Base-by-base conservation (phyloP, 2,888 invertebrate genomes). In the Idaea straminata region DNA sequence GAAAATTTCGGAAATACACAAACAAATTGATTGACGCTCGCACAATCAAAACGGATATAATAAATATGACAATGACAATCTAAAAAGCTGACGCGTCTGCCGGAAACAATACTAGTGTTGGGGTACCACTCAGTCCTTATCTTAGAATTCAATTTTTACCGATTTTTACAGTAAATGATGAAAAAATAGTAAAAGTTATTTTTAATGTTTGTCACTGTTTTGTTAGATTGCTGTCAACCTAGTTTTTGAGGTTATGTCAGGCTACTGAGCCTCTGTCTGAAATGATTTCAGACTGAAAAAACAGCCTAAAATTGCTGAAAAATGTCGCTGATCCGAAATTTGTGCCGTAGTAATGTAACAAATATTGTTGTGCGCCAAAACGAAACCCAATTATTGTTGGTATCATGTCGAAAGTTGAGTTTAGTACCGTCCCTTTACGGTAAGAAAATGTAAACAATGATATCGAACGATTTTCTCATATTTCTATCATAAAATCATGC, bases 401-500 rank as follows among this genome's bases (percentile, higher is more conserved):
- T 89, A 65, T 82, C 87, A 38, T 79, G 77, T 70, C 87, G 91
- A 73, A 89, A 89, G 73, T 70, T 92, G 63, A 91, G 88, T 74
- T 77, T 89, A 70, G 83, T 89, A 36, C 91, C 92, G 35, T 86
- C 89, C 10, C 57, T 91, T 34, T 92, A 91, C 67, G 91, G 92
- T 92, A 80, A 81, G 82, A 72, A 59, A 66, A 67, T 16, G 65
- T 65, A 69, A 67, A 66, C 68, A 60, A 62, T 35, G 47, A 64
- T n/a, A 62, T 61, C 15, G 15, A 59, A n/a, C 13, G 15, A 6
- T 58, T 58, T 6, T 16, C 15, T 5, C 15, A 58, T 15, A 58
- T 16, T 58, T 58, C 15, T 15, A 0, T 58, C 58, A 16, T 16
- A 16, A 16, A 15, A 16, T 58, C 6, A 0, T 58, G 15, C 10